These are phyloP conservation scores for Drosophila cyrtoloma DNA, from an alignment of 2,888 invertebrate genomes.

Conservation along the genomic window DNA sequence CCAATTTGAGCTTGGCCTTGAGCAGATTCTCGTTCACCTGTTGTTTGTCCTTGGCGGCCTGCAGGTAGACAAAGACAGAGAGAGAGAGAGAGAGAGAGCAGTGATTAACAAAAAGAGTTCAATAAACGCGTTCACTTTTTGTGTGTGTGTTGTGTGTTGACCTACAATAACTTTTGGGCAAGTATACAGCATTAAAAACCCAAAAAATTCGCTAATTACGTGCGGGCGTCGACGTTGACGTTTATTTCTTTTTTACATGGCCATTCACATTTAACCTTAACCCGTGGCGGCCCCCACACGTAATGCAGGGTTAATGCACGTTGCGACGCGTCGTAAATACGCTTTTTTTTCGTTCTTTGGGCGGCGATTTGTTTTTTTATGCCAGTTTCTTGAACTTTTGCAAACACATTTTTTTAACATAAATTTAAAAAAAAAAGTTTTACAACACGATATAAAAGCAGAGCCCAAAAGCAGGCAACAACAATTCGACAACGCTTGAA, in stretches of 20 bases:
- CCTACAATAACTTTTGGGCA: conserved; percentile 68
- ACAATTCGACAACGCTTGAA: conserved; percentile 35
- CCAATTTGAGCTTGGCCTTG: conserved; percentile 78
- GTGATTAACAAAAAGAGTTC: conserved; percentile 54
- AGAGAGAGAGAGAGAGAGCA: conserved; percentile 4
- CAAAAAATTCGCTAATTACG: conserved; percentile 57
- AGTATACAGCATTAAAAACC: conserved; percentile 12
- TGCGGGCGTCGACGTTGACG: conserved; percentile 41
- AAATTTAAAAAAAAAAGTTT: conserved; percentile 14
- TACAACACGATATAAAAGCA: neutral
- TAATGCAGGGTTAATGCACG: conserved; percentile 58
- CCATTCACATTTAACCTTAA: conserved; percentile 75
- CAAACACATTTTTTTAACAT: conserved; percentile 21
- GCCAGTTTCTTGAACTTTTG: conserved; percentile 59
- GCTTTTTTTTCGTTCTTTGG: conserved; percentile 20
- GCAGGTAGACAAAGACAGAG: conserved; percentile 4
- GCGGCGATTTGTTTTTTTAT: conserved; percentile 11
- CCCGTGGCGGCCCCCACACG: conserved; percentile 36
- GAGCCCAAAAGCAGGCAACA: conserved; percentile 61
- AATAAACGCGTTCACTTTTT: conserved; percentile 50
- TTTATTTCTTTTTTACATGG: conserved; percentile 45
- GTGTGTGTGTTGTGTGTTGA: conserved; percentile 38
- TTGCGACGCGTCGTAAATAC: conserved; percentile 20
- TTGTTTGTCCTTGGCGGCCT: conserved; percentile 71
- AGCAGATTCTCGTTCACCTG: conserved; percentile 77